Evolutionary conservation across 2,113 vertebrate species (phyloP).

Genomic region (Syrrhaptes paradoxus): DNA sequence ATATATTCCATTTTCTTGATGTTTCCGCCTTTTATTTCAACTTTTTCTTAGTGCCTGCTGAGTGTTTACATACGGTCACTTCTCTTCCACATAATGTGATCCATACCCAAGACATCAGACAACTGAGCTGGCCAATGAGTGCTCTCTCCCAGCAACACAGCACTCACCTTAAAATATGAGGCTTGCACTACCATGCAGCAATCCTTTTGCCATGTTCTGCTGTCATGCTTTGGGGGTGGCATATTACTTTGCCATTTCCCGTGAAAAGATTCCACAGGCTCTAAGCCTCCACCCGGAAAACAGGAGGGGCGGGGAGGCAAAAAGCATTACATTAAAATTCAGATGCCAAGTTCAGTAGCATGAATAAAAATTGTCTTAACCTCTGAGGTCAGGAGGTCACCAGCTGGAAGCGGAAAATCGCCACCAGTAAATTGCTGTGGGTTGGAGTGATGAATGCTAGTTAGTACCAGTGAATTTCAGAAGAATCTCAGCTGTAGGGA

Average conservation of each 20-base stretch:
- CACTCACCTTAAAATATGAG: neutral
- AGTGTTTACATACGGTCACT: neutral
- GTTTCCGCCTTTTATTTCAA: neutral
- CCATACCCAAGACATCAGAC: neutral
- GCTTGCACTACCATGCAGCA: neutral
- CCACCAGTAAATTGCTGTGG: conserved; percentile 66
- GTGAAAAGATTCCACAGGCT: conserved; percentile 9
- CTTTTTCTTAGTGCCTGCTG: neutral
- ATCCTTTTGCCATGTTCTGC: neutral
- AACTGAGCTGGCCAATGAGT: neutral
- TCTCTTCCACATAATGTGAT: neutral
- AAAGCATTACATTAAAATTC: conserved; percentile 46
- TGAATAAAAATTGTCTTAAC: conserved; percentile 69
- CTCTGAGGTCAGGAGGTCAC: conserved; percentile 61
- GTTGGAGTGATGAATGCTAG: conserved; percentile 68
- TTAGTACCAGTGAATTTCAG: conserved; percentile 69
- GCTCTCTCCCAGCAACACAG: neutral
- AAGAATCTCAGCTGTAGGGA: conserved; percentile 56
- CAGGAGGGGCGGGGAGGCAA: neutral
- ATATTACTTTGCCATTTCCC: neutral
- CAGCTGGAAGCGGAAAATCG: conserved; percentile 72
- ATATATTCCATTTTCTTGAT: neutral
- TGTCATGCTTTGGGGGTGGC: neutral
- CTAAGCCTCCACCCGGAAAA: neutral
- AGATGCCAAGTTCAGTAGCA: conserved; percentile 73